Base-by-base conservation (phyloP, 64 coral and sea anemone genomes). In the Cladopsammia gracilis region DNA sequence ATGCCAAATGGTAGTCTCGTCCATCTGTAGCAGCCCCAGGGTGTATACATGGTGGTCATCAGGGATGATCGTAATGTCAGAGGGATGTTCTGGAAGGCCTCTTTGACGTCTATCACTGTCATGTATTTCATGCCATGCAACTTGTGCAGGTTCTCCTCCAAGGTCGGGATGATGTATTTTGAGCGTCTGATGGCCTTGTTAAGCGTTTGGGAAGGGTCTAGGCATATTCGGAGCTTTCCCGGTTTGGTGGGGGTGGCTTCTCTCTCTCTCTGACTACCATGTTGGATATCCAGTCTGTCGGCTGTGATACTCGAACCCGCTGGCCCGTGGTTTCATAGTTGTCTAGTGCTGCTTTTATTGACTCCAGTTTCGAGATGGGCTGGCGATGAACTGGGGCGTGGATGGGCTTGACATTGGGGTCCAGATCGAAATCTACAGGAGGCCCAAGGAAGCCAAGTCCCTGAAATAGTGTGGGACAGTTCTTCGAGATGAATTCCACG, bases 21-120 rank as follows among this genome's bases (percentile, higher is more conserved):
- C 75, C 88, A 90, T 45, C 75, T 62, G 78, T 66, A 78, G 57
- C 60, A 58, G 67, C 74, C 87, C 73, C 87, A 89, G 5, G 87
- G 73, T 14, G 87, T 89, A 65, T 82, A 78, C 65, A 91, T 72
- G 89, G 77, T 91, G 64, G 89, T 82, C 77, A 91, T 49, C 25
- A 70, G 70, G 54, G 89, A 90, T 75, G 70, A 89, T 89, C 25
- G 58, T n/a, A 78, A 59, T 45, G 78, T 82, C 1, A 82, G 54
- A 44, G 78, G 78, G 78, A 62, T n/a, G n/a, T n/a, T n/a, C n/a
- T n/a, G n/a, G n/a, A n/a, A n/a, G n/a, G n/a, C n/a, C n/a, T n/a
- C n/a, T 82, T 82, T 82, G 25, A 82, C 72, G 45, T 77, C 87
- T 48, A 89, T 89, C 16, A 89, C 50, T 13, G 87, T 89, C 87